Percentiles rank a stretch among this genome's conserved stretches.
Conservation (phyloP, 2,113 vertebrate species). For the Stigmatopora argus region DNA sequence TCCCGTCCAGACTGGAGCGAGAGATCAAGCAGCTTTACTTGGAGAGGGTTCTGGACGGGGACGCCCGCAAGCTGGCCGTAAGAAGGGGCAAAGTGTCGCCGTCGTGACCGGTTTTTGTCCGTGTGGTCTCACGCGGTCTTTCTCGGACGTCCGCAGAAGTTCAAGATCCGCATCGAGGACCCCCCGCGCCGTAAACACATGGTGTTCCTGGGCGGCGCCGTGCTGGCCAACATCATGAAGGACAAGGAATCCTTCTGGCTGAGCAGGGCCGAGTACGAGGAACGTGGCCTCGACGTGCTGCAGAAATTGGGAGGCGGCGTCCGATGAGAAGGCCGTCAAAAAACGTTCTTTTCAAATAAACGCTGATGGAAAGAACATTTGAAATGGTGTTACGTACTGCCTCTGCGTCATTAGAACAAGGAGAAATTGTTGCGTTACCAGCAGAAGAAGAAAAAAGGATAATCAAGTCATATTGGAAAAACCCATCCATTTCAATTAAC, state of each 20-base stretch:
- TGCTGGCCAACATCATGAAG: constrained; percentile 99
- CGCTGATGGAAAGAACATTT: no score
- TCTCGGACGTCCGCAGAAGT: constrained; percentile 74
- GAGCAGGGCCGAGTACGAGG: constrained; percentile 87
- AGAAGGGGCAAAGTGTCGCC: constrained; percentile 36
- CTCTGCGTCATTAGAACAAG: no score
- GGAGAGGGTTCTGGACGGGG: constrained; percentile 91
- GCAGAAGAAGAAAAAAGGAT: no score
- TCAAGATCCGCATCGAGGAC: constrained; percentile 96
- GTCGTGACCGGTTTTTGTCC: not conserved
- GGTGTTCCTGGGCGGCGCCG: constrained; percentile 92
- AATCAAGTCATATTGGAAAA: no score
- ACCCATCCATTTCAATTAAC: no score
- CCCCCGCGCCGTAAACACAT: constrained; percentile 95
- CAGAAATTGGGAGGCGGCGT: constrained; percentile 66
- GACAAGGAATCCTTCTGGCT: constrained; percentile 99
- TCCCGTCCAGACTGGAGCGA: constrained; percentile 90
- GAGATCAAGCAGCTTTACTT: constrained; percentile 98
- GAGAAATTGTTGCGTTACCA: no score
- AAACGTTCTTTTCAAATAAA: not conserved
- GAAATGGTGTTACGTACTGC: no score
- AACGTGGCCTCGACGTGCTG: constrained; percentile 78
- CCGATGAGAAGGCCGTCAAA: constrained; percentile 31
- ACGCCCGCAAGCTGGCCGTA: constrained; percentile 91
- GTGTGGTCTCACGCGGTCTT: not conserved